These are phyloP conservation scores for Spizaetus ornatus DNA, from an alignment of 2,113 vertebrate genomes.

Conservation along the genomic window DNA sequence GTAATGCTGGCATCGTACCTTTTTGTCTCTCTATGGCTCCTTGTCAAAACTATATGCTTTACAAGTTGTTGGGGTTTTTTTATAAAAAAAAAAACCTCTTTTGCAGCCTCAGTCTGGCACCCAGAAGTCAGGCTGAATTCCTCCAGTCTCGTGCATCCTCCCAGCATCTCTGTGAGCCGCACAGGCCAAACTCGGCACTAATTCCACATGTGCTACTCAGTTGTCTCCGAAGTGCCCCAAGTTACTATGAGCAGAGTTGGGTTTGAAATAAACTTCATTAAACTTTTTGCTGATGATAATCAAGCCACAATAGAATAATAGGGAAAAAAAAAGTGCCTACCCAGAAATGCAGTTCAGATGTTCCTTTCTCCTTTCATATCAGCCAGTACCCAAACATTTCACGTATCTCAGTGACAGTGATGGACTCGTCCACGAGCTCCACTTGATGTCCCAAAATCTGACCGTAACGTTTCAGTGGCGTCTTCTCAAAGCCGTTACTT, in stretches of 20 bases:
- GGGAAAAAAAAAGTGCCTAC: not conserved
- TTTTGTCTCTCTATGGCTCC: not conserved
- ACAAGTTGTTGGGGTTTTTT: not conserved
- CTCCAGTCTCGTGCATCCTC: not conserved
- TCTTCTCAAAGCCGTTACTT: not conserved
- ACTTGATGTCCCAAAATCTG: not conserved
- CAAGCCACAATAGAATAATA: accelerated
- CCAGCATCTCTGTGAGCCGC: not conserved
- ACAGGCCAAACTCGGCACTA: accelerated
- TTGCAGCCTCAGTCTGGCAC: not conserved
- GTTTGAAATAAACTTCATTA: not conserved
- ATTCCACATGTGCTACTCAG: accelerated
- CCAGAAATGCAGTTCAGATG: not conserved
- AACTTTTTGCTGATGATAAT: not conserved
- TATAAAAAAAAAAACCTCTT: not conserved
- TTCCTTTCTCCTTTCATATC: not conserved
- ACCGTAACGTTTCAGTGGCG: accelerated
- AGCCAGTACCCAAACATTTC: accelerated
- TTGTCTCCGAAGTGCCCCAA: not conserved
- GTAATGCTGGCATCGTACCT: not conserved
- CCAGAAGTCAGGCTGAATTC: not conserved
- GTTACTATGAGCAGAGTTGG: not conserved
- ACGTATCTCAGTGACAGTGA: accelerated
- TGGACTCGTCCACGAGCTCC: not conserved
- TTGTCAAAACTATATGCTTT: not conserved